Evolutionary conservation across 2,113 vertebrate genomes (phyloP).

Genomic region (Pygoscelis adeliae): DNA sequence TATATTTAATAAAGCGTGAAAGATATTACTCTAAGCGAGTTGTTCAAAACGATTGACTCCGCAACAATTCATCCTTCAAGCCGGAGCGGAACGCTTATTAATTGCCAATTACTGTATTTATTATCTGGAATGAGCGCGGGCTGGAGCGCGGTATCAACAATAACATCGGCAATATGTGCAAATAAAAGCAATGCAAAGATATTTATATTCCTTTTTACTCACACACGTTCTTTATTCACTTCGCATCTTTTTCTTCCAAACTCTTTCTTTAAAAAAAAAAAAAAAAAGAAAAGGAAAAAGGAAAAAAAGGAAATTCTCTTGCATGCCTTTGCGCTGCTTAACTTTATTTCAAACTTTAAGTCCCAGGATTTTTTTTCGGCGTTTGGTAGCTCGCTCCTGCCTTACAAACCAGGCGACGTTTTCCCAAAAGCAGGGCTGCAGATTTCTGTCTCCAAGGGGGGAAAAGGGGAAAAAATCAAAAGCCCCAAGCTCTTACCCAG

Average conservation of each 20-base stretch:
- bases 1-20: not conserved
- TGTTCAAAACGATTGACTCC: not conserved
- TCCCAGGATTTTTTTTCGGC: not conserved
- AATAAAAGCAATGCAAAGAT: not conserved
- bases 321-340: not conserved
- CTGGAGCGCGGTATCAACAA: not conserved
- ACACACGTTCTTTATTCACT: not conserved
- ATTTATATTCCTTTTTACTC: not conserved
- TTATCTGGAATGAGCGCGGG: not conserved
- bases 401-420: not conserved
- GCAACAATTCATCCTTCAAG: not conserved
- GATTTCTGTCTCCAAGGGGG: not conserved
- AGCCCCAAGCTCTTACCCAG: not conserved
- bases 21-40: not conserved
- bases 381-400: not conserved
- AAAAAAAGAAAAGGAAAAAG: too few species aligned
- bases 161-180: not conserved
- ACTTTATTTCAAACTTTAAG: constrained; percentile 16
- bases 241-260: not conserved
- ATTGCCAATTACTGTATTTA: constrained; percentile 40
- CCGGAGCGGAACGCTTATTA: not conserved
- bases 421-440: not conserved
- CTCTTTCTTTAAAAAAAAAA: not conserved
- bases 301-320: not conserved
- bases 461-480: too few species aligned